phyloP scores from a whole-genome alignment of 2,888 invertebrate genomes.

The Cantharis lateralis region DNA sequence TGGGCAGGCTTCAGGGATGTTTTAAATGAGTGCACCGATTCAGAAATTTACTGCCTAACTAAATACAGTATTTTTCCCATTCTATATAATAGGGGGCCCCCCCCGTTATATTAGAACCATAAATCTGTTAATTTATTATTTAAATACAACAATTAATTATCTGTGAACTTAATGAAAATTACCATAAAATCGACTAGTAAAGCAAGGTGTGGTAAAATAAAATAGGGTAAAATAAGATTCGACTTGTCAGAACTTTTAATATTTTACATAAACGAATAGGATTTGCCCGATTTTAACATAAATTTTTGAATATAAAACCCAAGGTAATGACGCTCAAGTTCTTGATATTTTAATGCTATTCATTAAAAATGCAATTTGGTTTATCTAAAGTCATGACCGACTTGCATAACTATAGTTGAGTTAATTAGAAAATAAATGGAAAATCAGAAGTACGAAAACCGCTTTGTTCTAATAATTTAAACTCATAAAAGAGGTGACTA shows the following conservation, averaged over 20 bases:
- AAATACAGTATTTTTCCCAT: too few relatives aligned
- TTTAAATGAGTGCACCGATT: too few relatives aligned
- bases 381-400: slow-evolving; percentile 18
- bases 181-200: too few relatives aligned
- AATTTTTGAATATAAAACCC: slow-evolving; percentile 1
- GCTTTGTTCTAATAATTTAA: slow-evolving; percentile 12
- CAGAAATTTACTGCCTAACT: too few relatives aligned
- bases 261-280: neutral
- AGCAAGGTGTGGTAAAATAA: too few relatives aligned
- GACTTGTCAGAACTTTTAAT: neutral
- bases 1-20: too few relatives aligned
- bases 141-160: too few relatives aligned
- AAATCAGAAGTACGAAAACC: slow-evolving; percentile 8
- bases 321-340: slow-evolving; percentile 10
- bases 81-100: too few relatives aligned
- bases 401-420: slow-evolving; percentile 15
- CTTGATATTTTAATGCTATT: slow-evolving; percentile 7
- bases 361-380: slow-evolving; percentile 20
- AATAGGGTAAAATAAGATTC: too few relatives aligned
- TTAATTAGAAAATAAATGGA: slow-evolving; percentile 21
- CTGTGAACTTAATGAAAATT: too few relatives aligned
- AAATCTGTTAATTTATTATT: too few relatives aligned
- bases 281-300: neutral
- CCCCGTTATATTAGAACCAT: too few relatives aligned
- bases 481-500: neutral